Evolutionary conservation across 2,888 invertebrate species (phyloP).

Genomic region (Xiphydria camelus): DNA sequence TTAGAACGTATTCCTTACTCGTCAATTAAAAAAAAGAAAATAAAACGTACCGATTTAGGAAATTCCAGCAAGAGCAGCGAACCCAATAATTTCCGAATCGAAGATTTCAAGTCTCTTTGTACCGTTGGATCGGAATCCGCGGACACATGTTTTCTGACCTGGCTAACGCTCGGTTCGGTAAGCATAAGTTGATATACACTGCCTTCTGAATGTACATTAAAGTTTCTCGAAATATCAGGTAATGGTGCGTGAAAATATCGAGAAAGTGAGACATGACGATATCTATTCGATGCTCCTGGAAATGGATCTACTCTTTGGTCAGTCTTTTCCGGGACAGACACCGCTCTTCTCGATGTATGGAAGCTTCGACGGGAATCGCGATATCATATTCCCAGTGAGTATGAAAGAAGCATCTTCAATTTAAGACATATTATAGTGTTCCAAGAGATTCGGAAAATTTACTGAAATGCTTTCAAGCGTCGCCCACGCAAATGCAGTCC

Average conservation of each 20-base stretch:
- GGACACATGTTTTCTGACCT: conserved; percentile 44
- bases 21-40: no score
- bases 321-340: conserved; percentile 62
- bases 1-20: no score
- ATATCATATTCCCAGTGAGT: conserved; percentile 68
- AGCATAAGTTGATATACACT: no score
- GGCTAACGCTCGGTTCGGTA: conserved; percentile 47
- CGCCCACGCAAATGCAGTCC: conserved; percentile 19
- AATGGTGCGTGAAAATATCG: conserved; percentile 64
- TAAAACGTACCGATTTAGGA: conserved; percentile 9
- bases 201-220: no score
- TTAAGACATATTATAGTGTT: conserved; percentile 10
- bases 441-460: neutral
- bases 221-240: no score
- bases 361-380: conserved; percentile 65
- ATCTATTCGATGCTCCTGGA: conserved; percentile 71
- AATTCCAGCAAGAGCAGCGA: neutral
- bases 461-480: neutral
- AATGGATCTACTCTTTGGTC: conserved; percentile 73
- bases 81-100: conserved; percentile 29
- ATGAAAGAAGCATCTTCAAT: conserved; percentile 7
- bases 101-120: conserved; percentile 48
- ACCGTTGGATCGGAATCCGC: conserved; percentile 22
- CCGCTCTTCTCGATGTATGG: conserved; percentile 74
- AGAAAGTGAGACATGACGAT: conserved; percentile 66